Evolutionary conservation across 2,113 vertebrate genomes (phyloP), one percentile per base, ranked within the genome.

Genomic region (Sitta europaea): DNA sequence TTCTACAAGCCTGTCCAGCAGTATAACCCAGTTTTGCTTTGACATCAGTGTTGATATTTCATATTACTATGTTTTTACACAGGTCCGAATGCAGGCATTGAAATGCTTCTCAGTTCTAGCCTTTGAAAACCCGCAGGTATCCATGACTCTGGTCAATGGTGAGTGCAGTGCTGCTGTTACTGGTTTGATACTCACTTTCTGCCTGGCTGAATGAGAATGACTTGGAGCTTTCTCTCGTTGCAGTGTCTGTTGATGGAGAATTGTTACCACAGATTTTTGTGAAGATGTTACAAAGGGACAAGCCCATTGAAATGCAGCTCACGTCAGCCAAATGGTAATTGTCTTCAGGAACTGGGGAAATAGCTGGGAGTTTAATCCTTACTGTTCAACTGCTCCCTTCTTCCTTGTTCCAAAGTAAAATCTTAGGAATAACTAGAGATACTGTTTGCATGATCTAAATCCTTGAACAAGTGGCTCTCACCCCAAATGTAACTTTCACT

Each of bases 301-400:
- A 99, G 93, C 99, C 99, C 73, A 99, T 99, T 94, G 99, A 99
- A 98, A 99, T 99, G 99, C 99, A 99, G 96, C 98, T 99, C 92
- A 99, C 99, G 4, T 99, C 99, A 95, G 99, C 99, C 97, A 99
- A 99, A 99, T 99, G 99, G 99, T 99, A 98, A 99, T 96, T 92
- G 40, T 96, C 55, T 68, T 80, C 71, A 84, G 75, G 51, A 58
- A 66, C 6, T 88, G 59, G 58, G 54, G 61, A 90, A 76, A 66
- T n/a, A 68, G 14, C 31, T 33, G 74, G 43, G 53, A 77, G 19
- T 80, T 23, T 84, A 62, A 65, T 94, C 43, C 58, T 55, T 67
- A 11, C 14, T 59, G 58, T 28, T 67, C 68, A 93, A 45, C 59
- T 62, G 21, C 53, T 88, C 25, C 6, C 15, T 62, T 89, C 76